These are phyloP conservation scores for Palythoa heliodiscus DNA, from an alignment of 92 coral and sea anemone genomes.

Conservation along the genomic window DNA sequence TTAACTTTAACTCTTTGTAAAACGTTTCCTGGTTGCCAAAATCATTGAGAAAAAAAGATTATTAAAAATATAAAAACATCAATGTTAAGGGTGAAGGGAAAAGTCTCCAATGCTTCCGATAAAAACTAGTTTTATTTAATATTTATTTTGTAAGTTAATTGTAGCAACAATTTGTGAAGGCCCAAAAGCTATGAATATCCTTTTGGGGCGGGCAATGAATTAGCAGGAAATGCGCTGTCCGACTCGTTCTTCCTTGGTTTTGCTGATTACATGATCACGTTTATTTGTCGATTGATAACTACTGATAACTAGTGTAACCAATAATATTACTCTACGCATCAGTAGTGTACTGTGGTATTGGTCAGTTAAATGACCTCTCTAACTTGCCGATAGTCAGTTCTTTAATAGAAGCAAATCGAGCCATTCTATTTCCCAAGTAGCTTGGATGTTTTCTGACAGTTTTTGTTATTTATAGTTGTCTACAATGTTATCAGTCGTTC, in stretches of 20 bases:
- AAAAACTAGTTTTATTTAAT: neutral
- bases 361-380: neutral
- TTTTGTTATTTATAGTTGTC: neutral
- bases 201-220: conserved; percentile 6
- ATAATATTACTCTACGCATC: conserved; percentile 9
- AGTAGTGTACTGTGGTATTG: neutral
- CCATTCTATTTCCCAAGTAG: neutral
- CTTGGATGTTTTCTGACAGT: neutral
- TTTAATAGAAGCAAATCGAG: neutral
- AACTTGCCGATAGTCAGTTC: neutral
- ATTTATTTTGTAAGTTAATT: neutral
- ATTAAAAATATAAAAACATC: neutral
- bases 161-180: neutral
- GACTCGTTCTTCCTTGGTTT: conserved; percentile 9
- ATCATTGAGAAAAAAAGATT: neutral
- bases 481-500: neutral
- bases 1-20: conserved; percentile 2
- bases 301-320: neutral
- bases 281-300: neutral
- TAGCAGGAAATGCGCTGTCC: conserved; percentile 37
- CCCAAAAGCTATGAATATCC: neutral
- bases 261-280: neutral
- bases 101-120: neutral
- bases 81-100: neutral
- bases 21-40: conserved; percentile 27